Evolutionary conservation across 2,888 invertebrate genomes (phyloP), one percentile per base, ranked within the genome.

Genomic region (Pollenia griseotomentosa): DNA sequence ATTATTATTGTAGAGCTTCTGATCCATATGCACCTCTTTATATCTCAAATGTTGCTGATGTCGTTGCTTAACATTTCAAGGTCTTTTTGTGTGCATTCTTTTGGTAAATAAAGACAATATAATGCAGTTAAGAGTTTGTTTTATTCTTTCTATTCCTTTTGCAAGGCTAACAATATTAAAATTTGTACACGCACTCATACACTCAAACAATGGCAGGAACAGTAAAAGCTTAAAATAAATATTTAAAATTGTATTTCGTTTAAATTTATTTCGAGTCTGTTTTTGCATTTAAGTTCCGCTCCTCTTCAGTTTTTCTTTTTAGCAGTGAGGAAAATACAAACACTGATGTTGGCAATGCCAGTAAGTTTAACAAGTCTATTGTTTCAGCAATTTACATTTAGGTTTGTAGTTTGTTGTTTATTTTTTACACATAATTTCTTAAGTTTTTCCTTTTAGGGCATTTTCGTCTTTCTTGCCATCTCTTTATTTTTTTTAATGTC

Each of bases 101-200:
- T 74, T 61, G 65, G 46, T 44, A 77, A 86, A 83, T 59, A 80
- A 19, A 75, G 65, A 86, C 79, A 80, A 79, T 70, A 75, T 68
- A 80, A 79, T 83, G 71, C 83, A 77, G 79, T 83, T 86, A 75
- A 83, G 78, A 57, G 16, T 71, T 44, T n/a, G n/a, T 53, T 23
- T 73, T 51, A 2, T n/a, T 68, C 2, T 23, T 16, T 46, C 14
- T 46, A 8, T 23, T 61, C 19, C 23, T 16, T 66, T 23, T 40
- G 57, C 57, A 23, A n/a, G 42, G 16, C 65, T 48, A 73, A 83
- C 55, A 55, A 46, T 48, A 63, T 70, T 83, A 59, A 61, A 23
- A 19, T 19, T 23, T 5, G 61, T 51, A 42, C 11, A 66, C 10
- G 10, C 33, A 40, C 40, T 10, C 11, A n/a, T 7, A 40, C 10